Conservation (phyloP, 2,888 invertebrate species). For the Orthosia cruda region DNA sequence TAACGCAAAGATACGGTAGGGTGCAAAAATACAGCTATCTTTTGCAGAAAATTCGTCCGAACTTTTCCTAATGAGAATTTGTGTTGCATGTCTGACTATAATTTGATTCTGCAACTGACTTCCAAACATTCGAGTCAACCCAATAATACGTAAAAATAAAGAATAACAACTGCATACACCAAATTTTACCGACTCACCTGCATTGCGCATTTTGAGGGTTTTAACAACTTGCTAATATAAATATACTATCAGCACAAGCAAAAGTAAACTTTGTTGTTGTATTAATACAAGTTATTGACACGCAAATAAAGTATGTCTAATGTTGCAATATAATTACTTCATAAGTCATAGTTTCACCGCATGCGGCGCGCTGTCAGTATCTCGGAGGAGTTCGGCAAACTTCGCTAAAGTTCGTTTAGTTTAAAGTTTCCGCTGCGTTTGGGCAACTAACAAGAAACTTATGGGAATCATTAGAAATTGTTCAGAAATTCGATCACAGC, state of each 20-base stretch:
- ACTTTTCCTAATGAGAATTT: slow-evolving; percentile 33
- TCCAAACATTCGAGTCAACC: slow-evolving; percentile 27
- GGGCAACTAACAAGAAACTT: slow-evolving; percentile 58
- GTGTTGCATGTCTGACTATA: slow-evolving; percentile 45
- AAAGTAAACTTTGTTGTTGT: slow-evolving; percentile 32
- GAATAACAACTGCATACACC: slow-evolving; percentile 63
- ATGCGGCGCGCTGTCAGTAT: slow-evolving; percentile 66
- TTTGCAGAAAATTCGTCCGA: not conserved
- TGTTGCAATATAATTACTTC: slow-evolving; percentile 66
- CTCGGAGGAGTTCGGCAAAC: slow-evolving; percentile 66
- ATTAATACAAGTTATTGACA: slow-evolving; percentile 33
- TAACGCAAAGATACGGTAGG: not conserved
- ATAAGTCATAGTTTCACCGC: slow-evolving; percentile 69
- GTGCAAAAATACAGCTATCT: not conserved
- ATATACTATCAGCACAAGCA: not conserved
- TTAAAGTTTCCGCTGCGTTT: slow-evolving; percentile 58
- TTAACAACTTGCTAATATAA: slow-evolving; percentile 53
- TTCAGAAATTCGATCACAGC: slow-evolving; percentile 41
- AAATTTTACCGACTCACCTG: slow-evolving; percentile 67
- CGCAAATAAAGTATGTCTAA: slow-evolving; percentile 37
- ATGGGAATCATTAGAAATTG: slow-evolving; percentile 54
- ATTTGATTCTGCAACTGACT: slow-evolving; percentile 38
- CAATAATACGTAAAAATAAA: slow-evolving; percentile 66
- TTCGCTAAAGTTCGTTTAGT: slow-evolving; percentile 67
- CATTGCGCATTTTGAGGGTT: slow-evolving; percentile 74